A percentile compares a stretch with the other conserved stretches of the same genome.
Evolutionary conservation across 2,797 vertebrate species (phyloP).

Genomic region (Lepilemur ruficaudatus): DNA sequence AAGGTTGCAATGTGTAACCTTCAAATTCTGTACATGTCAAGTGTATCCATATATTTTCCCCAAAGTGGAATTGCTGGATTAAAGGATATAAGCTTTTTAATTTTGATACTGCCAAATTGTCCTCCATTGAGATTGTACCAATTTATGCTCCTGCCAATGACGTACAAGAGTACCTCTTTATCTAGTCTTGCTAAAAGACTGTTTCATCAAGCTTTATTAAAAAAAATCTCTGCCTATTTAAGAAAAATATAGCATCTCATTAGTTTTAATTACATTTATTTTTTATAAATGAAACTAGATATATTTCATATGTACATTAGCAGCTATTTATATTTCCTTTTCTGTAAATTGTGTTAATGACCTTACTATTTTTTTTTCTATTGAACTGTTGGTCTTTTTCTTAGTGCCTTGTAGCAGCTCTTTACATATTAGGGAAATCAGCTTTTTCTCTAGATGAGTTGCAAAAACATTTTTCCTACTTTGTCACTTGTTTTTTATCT

Average conservation of each 20-base stretch:
- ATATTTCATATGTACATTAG: background rate
- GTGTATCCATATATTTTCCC: background rate
- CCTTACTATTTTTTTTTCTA: background rate
- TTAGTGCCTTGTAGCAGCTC: conserved; percentile 8
- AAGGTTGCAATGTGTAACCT: background rate
- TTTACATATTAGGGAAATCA: background rate
- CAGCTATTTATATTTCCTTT: background rate
- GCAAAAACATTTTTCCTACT: conserved; percentile 4
- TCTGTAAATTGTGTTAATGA: conserved; percentile 6
- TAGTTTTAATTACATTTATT: conserved; percentile 13
- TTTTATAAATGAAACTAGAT: conserved; percentile 15
- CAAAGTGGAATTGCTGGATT: background rate
- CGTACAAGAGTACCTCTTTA: background rate
- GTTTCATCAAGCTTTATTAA: background rate
- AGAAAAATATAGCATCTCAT: background rate
- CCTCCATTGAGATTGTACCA: background rate
- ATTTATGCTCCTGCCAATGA: background rate
- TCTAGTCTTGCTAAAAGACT: background rate
- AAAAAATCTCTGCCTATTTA: background rate
- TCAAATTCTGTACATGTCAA: background rate
- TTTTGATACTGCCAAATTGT: background rate
- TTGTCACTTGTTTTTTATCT: background rate
- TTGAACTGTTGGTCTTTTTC: background rate
- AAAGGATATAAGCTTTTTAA: background rate
- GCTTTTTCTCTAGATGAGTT: background rate